Percentiles rank a stretch among this genome's conserved stretches.
Conservation (phyloP, 2,797 vertebrate genomes). For the Falco columbarius region DNA sequence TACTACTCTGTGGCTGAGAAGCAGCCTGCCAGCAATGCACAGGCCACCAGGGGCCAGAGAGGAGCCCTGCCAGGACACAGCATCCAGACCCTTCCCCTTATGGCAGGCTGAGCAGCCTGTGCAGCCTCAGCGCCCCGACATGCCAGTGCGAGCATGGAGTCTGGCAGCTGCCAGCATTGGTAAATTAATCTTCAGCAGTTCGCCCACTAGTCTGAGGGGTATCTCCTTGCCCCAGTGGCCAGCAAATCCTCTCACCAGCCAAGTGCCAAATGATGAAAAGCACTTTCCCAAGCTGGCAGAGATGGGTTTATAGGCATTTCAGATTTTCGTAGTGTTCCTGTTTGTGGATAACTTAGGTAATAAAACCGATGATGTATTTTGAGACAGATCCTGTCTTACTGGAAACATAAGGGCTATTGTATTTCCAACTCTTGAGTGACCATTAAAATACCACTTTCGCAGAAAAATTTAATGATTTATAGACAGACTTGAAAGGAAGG, state of each 20-base stretch:
- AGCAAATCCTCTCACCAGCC: neutral
- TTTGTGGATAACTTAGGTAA: neutral
- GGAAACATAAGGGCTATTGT: neutral
- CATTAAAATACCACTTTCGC: neutral
- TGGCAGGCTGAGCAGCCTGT: neutral
- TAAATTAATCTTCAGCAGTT: neutral
- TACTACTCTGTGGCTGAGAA: neutral
- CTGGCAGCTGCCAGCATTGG: rapidly evolving
- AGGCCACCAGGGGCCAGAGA: neutral
- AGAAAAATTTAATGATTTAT: neutral
- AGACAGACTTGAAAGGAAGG: neutral
- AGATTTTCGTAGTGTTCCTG: neutral
- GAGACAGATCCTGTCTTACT: neutral
- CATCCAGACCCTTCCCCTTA: neutral
- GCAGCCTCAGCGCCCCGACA: neutral
- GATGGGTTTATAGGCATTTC: neutral
- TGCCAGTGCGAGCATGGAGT: rapidly evolving
- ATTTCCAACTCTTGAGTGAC: neutral
- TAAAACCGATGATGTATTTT: neutral
- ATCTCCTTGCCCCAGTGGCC: neutral
- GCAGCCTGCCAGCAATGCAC: neutral
- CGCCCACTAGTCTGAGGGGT: rapidly evolving
- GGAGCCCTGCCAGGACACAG: neutral
- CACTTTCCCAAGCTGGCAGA: neutral
- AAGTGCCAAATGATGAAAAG: neutral